These are phyloP conservation scores for Aegithalos caudatus DNA, from an alignment of 2,113 vertebrate genomes.

Conservation along the genomic window DNA sequence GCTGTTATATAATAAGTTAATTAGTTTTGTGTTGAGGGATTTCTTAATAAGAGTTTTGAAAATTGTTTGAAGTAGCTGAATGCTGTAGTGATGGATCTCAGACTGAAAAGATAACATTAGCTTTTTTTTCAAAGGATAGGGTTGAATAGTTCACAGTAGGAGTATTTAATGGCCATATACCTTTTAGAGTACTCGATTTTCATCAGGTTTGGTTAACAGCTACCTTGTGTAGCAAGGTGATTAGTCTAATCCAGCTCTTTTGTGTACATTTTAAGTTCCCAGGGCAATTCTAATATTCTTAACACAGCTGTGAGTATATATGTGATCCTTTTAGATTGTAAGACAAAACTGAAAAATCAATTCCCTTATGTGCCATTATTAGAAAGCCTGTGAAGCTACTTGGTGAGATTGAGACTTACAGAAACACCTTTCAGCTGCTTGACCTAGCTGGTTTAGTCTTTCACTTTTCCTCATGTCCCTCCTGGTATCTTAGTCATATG, in stretches of 20 bases:
- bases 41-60: not conserved
- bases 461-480: not conserved
- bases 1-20: not conserved
- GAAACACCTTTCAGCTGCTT: not conserved
- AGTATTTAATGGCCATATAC: not conserved
- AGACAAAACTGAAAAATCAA: not conserved
- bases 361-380: not conserved
- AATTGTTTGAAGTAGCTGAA: conserved; percentile 35
- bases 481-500: not conserved
- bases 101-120: conserved; percentile 8
- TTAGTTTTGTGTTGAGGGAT: conserved; percentile 27
- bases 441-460: not conserved
- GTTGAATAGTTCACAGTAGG: not conserved
- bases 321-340: not conserved
- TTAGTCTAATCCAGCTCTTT: conserved; percentile 15
- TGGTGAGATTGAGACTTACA: not conserved
- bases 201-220: not conserved
- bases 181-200: conserved; percentile 16
- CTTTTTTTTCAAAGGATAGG: not conserved
- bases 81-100: conserved; percentile 1
- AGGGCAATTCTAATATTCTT: conserved; percentile 14
- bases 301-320: not conserved
- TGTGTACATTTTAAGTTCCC: not conserved
- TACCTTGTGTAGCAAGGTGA: not conserved
- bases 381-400: not conserved